Percentiles rank a stretch among this genome's conserved stretches.
Conservation (phyloP, 2,797 vertebrate species). For the Cetoscarus ocellatus region DNA sequence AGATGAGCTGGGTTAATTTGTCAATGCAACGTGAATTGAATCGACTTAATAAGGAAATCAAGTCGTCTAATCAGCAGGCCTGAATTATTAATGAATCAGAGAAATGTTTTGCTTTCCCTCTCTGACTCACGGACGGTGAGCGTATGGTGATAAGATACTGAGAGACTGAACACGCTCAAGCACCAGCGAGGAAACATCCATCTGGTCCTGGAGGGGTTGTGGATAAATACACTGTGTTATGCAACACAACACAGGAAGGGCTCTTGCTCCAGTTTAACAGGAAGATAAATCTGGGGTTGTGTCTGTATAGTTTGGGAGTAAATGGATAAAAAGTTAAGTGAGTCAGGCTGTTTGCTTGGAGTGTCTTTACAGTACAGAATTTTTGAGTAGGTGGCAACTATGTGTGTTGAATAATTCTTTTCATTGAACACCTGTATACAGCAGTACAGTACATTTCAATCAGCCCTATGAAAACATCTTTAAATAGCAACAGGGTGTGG, state of each 20-base stretch:
- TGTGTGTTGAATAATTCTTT: background rate
- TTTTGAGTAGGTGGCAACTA: slow-evolving; percentile 4
- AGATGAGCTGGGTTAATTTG: slow-evolving; percentile 64
- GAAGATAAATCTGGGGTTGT: slow-evolving; percentile 34
- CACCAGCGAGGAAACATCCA: slow-evolving; percentile 43
- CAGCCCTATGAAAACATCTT: background rate
- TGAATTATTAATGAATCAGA: slow-evolving; percentile 69
- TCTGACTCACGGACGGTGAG: slow-evolving; percentile 31
- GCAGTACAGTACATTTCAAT: slow-evolving; percentile 5
- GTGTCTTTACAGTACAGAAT: slow-evolving; percentile 9
- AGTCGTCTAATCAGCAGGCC: slow-evolving; percentile 57
- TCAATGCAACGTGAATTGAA: slow-evolving; percentile 50
- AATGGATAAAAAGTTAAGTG: slow-evolving; percentile 29
- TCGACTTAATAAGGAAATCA: slow-evolving; percentile 59
- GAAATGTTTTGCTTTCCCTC: slow-evolving; percentile 48
- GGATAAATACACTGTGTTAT: slow-evolving; percentile 45
- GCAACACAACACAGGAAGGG: slow-evolving; percentile 37
- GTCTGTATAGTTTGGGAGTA: slow-evolving; percentile 23
- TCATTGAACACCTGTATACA: background rate
- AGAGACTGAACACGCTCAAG: slow-evolving; percentile 33
- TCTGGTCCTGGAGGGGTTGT: slow-evolving; percentile 31
- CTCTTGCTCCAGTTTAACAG: slow-evolving; percentile 31
- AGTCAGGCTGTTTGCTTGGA: slow-evolving; percentile 17
- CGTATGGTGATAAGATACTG: slow-evolving; percentile 32
- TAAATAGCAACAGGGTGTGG: background rate